phyloP scores from a whole-genome alignment of 2,888 invertebrate genomes.

The Caenorhabditis sp. region DNA sequence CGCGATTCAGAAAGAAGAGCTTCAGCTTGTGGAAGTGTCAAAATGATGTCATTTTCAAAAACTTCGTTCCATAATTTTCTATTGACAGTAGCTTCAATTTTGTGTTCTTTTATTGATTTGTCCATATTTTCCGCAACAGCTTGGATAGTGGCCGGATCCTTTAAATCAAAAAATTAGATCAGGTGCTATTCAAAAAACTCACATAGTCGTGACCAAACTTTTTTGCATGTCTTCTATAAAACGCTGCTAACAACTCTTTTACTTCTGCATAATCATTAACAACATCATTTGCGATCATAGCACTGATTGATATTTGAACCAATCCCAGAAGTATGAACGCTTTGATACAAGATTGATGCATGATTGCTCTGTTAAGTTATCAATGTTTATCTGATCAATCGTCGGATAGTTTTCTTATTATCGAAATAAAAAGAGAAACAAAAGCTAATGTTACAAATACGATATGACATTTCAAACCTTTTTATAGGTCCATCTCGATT shows the following conservation, averaged over 20 bases:
- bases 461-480: neutral
- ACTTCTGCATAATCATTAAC: slow-evolving; percentile 57
- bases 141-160: slow-evolving; percentile 42
- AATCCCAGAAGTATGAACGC: slow-evolving; percentile 31
- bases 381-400: neutral
- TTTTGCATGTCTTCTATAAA: slow-evolving; percentile 55
- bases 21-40: slow-evolving; percentile 65
- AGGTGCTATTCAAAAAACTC: slow-evolving; percentile 1
- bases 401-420: neutral
- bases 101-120: slow-evolving; percentile 48
- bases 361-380: slow-evolving; percentile 7
- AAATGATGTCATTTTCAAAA: slow-evolving; percentile 67
- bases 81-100: slow-evolving; percentile 65
- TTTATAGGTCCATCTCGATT: neutral
- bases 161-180: slow-evolving; percentile 1
- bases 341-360: slow-evolving; percentile 29
- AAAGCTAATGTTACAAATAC: slow-evolving; percentile 1
- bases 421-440: neutral
- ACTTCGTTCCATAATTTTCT: slow-evolving; percentile 59
- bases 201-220: slow-evolving; percentile 61
- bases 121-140: slow-evolving; percentile 35
- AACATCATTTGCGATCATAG: slow-evolving; percentile 54
- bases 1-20: slow-evolving; percentile 54
- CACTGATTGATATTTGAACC: slow-evolving; percentile 21
- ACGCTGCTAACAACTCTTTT: slow-evolving; percentile 51